Evolutionary conservation across 2,797 vertebrate species (phyloP).

Genomic region (Mus minutoides): DNA sequence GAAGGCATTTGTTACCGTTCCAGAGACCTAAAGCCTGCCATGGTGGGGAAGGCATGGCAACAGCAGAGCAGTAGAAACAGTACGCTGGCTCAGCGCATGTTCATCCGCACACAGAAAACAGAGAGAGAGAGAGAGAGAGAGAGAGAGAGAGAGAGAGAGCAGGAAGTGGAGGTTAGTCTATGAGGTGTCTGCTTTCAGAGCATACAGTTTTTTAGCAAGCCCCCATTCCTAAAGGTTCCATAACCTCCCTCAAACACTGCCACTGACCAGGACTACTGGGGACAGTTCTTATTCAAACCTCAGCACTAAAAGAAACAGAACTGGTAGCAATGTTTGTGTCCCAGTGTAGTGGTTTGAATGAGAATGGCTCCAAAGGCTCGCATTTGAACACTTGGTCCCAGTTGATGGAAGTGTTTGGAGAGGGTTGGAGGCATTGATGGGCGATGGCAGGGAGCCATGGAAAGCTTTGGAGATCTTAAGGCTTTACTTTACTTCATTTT

Average conservation of each 20-base stretch:
- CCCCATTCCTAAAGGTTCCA: neutral
- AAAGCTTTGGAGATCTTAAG: neutral
- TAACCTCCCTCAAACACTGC: no score
- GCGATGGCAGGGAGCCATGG: no score
- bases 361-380: neutral
- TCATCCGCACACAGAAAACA: neutral
- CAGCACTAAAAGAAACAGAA: neutral
- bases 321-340: neutral
- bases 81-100: no score
- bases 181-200: neutral
- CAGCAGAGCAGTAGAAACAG: no score
- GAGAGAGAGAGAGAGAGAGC: neutral
- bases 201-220: neutral
- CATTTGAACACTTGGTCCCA: neutral
- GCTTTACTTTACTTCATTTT: no score
- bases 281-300: neutral
- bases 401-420: neutral
- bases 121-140: no score
- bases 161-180: neutral
- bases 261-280: accelerated
- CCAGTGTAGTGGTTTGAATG: neutral
- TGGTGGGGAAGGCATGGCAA: no score
- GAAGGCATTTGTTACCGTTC: neutral
- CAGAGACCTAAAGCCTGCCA: neutral
- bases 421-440: neutral